These are phyloP conservation scores for Polypedilum vanderplanki DNA, from an alignment of 1,140 invertebrate genomes.

Conservation along the genomic window DNA sequence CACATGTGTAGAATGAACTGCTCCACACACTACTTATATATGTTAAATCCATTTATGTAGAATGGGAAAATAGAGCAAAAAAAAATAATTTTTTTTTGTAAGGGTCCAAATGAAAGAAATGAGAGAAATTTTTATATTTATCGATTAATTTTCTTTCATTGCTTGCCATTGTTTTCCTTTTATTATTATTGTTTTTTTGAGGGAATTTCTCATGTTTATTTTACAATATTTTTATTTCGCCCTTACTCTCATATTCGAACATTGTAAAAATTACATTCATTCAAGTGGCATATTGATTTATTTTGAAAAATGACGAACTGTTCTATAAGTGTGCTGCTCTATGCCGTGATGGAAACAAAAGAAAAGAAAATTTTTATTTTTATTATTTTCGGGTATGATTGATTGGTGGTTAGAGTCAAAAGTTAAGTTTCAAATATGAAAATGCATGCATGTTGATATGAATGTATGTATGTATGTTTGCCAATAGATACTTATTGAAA, in stretches of 20 bases:
- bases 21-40: neutral
- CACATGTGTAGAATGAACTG: neutral
- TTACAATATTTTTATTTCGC: conserved; percentile 19
- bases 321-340: neutral
- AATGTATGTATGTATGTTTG: neutral
- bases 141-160: conserved; percentile 19
- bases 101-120: conserved; percentile 24
- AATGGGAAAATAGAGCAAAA: neutral
- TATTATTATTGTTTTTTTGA: neutral
- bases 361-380: neutral
- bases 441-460: neutral
- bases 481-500: too few species aligned
- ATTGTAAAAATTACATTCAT: conserved; percentile 1
- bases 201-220: conserved; percentile 26
- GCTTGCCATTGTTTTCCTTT: neutral
- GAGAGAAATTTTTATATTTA: neutral
- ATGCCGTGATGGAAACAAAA: neutral
- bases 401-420: neutral
- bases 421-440: conserved; percentile 7
- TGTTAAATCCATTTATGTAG: conserved; percentile 8
- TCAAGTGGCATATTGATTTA: conserved; percentile 24
- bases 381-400: neutral
- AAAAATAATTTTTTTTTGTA: neutral
- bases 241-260: neutral
- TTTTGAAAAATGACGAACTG: conserved; percentile 4